Evolutionary conservation across 2,888 invertebrate species (phyloP).

Genomic region (Synanthedon vespiformis): DNA sequence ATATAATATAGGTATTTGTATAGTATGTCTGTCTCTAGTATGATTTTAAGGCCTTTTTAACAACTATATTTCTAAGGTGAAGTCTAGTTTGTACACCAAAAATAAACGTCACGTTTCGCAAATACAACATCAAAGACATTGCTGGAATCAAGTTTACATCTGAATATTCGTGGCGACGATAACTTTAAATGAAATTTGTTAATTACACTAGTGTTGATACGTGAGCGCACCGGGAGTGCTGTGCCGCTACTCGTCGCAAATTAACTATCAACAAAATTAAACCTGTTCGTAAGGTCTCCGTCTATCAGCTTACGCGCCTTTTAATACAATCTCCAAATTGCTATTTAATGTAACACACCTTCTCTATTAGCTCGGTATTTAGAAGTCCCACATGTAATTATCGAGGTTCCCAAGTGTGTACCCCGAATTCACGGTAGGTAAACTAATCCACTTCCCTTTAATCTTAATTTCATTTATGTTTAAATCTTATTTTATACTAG

Average conservation of each 20-base stretch:
- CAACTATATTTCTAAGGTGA: neutral
- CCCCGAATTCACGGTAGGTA: conserved; percentile 12
- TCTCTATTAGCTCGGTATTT: no score
- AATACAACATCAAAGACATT: conserved; percentile 6
- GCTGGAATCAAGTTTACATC: conserved; percentile 6
- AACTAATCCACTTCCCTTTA: no score
- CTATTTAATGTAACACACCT: conserved; percentile 10
- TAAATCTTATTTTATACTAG: no score
- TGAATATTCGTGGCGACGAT: conserved; percentile 31
- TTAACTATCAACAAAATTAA: conserved; percentile 58
- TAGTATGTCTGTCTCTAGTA: no score
- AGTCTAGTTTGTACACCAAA: neutral
- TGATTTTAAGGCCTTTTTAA: no score
- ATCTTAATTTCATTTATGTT: no score
- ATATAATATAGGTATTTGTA: no score
- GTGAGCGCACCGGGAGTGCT: conserved; percentile 42
- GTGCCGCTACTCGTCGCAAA: conserved; percentile 21
- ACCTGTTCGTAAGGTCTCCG: conserved; percentile 33
- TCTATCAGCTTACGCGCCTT: conserved; percentile 32
- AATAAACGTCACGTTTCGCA: neutral
- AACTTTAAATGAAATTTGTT: conserved; percentile 60
- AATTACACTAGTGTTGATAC: conserved; percentile 65
- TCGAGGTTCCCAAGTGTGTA: conserved; percentile 11
- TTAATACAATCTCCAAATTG: conserved; percentile 26
- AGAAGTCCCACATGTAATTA: conserved; percentile 21